A percentile compares a stretch with the other conserved stretches of the same genome.
Conservation (phyloP, 2,888 invertebrate genomes). For the Nowickia ferox region DNA sequence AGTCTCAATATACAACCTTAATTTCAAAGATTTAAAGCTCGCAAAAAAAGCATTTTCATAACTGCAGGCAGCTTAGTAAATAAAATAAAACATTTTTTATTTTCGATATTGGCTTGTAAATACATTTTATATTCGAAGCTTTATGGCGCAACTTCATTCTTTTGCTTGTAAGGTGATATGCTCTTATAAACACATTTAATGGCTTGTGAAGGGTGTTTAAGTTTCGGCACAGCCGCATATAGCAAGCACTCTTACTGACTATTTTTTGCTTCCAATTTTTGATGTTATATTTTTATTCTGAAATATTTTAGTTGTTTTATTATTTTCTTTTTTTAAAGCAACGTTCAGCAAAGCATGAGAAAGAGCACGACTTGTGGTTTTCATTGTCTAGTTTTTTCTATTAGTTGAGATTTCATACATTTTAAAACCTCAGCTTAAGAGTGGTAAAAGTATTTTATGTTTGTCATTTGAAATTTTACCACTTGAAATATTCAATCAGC, state of each 20-base stretch:
- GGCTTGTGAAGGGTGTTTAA: too few relatives aligned
- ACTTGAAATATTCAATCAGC: slow-evolving; percentile 41
- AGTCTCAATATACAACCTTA: too few relatives aligned
- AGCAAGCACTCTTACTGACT: background rate
- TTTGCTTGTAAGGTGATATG: too few relatives aligned
- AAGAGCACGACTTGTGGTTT: slow-evolving; percentile 66
- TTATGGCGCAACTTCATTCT: too few relatives aligned
- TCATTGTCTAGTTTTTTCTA: slow-evolving; percentile 43
- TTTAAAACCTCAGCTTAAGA: slow-evolving; percentile 40
- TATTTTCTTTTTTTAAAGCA: slow-evolving; percentile 27
- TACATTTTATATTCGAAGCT: too few relatives aligned
- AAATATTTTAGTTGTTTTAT: background rate
- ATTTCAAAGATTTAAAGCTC: too few relatives aligned
- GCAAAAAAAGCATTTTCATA: too few relatives aligned
- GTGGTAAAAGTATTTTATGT: slow-evolving; percentile 26
- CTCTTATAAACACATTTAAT: too few relatives aligned
- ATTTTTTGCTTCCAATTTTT: background rate
- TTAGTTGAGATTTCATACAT: slow-evolving; percentile 42
- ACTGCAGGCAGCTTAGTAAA: too few relatives aligned
- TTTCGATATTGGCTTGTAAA: too few relatives aligned
- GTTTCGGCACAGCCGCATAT: too few relatives aligned
- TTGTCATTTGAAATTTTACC: slow-evolving; percentile 43
- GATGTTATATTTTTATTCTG: background rate
- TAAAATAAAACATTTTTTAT: too few relatives aligned
- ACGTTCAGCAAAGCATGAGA: slow-evolving; percentile 55